phyloP scores from a whole-genome alignment of 2,797 vertebrate species.

The Micromesistius poutassou region DNA sequence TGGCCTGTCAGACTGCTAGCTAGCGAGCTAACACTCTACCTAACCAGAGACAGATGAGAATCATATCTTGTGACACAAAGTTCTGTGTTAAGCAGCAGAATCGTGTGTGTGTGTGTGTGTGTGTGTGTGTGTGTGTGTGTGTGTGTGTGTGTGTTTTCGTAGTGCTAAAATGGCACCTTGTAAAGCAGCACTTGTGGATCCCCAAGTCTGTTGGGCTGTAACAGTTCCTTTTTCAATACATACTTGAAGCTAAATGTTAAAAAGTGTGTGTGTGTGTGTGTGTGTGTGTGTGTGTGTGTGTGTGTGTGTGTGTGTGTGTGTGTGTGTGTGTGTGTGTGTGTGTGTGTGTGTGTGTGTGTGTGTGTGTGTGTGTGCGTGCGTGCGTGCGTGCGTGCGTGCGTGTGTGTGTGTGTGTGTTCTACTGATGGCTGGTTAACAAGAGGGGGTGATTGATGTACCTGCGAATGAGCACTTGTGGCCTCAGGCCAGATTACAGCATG shows the following conservation, averaged over 20 bases:
- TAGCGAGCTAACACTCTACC: conserved; percentile 43
- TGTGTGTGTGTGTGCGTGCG: not conserved
- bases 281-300: not conserved
- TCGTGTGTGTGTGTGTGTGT: conserved; percentile 6
- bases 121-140: conserved; percentile 13
- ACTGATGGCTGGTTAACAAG: conserved; percentile 20
- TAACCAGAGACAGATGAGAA: conserved; percentile 66
- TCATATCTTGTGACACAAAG: conserved; percentile 61
- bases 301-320: not conserved
- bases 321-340: not conserved
- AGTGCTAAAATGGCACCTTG: not conserved
- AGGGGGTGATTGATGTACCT: conserved; percentile 20
- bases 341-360: not conserved
- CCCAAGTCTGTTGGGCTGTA: not conserved
- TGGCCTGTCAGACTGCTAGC: conserved; percentile 61
- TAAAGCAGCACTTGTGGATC: not conserved
- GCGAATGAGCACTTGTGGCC: conserved; percentile 22
- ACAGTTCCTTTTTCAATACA: not conserved
- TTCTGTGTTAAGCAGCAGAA: conserved; percentile 48
- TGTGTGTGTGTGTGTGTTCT: conserved; percentile 1
- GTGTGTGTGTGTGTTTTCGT: conserved; percentile 1
- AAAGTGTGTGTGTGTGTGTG: not conserved
- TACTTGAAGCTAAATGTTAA: not conserved
- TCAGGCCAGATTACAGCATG: conserved; percentile 37
- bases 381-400: not conserved